Evolutionary conservation across 2,113 vertebrate genomes (phyloP).

Genomic region (Cisticola juncidis): DNA sequence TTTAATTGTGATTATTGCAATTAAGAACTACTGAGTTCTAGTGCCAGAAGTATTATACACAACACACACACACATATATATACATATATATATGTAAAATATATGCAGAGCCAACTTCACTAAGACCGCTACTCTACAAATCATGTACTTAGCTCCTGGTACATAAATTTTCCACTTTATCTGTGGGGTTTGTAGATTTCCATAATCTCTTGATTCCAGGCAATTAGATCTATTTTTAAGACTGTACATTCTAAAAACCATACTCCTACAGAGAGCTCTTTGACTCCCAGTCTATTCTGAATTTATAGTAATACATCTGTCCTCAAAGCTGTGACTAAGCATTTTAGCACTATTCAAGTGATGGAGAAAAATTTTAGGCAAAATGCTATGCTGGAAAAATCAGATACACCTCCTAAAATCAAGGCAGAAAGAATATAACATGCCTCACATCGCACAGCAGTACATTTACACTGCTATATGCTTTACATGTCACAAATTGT

Average conservation of each 20-base stretch:
- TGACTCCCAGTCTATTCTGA: background rate
- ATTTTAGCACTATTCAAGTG: background rate
- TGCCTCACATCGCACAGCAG: background rate
- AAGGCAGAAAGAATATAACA: background rate
- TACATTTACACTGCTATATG: background rate
- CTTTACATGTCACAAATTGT: background rate
- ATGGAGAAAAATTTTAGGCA: background rate
- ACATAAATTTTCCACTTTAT: background rate
- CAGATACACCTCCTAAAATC: background rate
- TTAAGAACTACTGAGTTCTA: background rate
- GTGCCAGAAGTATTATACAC: background rate
- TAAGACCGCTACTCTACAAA: background rate
- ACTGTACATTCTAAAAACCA: background rate
- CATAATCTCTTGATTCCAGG: background rate
- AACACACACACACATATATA: no score
- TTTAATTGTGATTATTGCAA: background rate
- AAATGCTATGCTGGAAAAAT: background rate
- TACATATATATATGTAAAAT: background rate
- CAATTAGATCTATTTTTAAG: background rate
- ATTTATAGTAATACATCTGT: background rate
- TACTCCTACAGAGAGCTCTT: background rate
- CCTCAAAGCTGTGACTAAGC: background rate
- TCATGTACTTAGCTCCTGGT: background rate
- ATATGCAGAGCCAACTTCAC: background rate
- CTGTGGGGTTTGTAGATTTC: background rate